Evolutionary conservation across 2,888 invertebrate species (phyloP).

Genomic region (Lithophane ornitopus): DNA sequence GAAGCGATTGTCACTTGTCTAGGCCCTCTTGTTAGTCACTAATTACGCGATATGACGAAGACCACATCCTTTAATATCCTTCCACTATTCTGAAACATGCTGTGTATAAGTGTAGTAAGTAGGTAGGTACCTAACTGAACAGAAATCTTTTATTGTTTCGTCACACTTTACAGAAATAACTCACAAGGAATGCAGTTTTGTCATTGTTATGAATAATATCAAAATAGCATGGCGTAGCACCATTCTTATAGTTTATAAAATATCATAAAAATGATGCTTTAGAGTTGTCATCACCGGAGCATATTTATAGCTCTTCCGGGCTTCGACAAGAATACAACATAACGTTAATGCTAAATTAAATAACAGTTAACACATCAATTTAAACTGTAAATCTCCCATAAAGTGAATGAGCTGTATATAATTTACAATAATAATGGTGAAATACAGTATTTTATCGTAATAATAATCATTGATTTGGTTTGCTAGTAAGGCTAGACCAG

Average conservation of each 20-base stretch:
- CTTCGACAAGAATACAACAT: neutral
- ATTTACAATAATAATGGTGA: neutral
- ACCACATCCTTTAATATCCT: too few relatives aligned
- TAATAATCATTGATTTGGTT: neutral
- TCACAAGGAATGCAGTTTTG: slow-evolving; percentile 18
- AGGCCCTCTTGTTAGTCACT: too few relatives aligned
- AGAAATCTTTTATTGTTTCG: neutral
- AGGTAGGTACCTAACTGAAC: neutral
- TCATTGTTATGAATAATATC: slow-evolving; percentile 27
- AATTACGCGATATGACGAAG: too few relatives aligned
- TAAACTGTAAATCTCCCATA: neutral
- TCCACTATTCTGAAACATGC: too few relatives aligned
- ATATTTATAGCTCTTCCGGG: slow-evolving; percentile 17
- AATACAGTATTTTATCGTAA: neutral
- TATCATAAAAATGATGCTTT: slow-evolving; percentile 36
- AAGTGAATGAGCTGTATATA: neutral
- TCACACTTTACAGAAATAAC: slow-evolving; percentile 19
- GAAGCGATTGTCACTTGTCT: too few relatives aligned
- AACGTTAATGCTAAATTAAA: neutral
- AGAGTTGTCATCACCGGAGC: neutral
- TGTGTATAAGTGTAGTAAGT: too few relatives aligned
- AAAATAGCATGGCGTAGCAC: slow-evolving; percentile 28
- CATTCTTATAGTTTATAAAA: slow-evolving; percentile 21
- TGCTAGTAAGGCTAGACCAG: neutral
- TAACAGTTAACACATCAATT: neutral